These are phyloP conservation scores for Nomada fabriciana DNA, from an alignment of 2,888 invertebrate genomes.

Conservation along the genomic window DNA sequence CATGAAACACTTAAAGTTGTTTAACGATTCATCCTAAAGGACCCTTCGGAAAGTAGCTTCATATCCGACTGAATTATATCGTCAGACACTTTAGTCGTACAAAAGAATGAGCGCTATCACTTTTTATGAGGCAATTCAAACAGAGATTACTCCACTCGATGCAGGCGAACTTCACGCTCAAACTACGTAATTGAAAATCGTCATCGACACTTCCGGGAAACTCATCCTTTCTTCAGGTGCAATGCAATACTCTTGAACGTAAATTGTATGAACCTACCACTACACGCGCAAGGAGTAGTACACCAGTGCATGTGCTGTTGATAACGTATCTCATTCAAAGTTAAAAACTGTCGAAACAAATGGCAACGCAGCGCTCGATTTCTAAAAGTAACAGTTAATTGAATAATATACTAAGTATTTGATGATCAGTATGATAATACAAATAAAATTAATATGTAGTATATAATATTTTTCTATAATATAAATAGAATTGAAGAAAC, in stretches of 20 bases:
- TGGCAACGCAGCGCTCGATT: constrained; percentile 7
- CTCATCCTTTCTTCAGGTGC: background rate
- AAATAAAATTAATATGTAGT: too few relatives aligned
- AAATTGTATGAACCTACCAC: background rate
- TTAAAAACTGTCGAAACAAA: constrained; percentile 14
- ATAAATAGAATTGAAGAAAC: too few relatives aligned
- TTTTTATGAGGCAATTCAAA: background rate
- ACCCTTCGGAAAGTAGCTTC: background rate
- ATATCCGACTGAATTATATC: background rate
- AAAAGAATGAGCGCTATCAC: background rate
- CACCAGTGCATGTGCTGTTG: background rate
- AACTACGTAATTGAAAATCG: background rate
- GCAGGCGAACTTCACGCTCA: background rate
- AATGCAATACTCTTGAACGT: background rate
- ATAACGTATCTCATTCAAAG: constrained; percentile 35
- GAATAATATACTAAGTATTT: too few relatives aligned
- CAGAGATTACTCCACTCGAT: background rate
- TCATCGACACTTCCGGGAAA: background rate
- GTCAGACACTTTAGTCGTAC: background rate
- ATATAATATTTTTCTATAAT: too few relatives aligned
- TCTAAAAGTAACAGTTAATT: constrained; percentile 1
- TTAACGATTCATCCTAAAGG: too few relatives aligned
- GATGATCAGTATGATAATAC: too few relatives aligned
- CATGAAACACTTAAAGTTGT: too few relatives aligned
- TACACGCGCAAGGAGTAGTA: background rate